Percentiles rank a stretch among this genome's conserved stretches.
These are phyloP conservation scores for Takifugu rubripes DNA, from an alignment of 2,797 vertebrate genomes.

Conservation along the genomic window DNA sequence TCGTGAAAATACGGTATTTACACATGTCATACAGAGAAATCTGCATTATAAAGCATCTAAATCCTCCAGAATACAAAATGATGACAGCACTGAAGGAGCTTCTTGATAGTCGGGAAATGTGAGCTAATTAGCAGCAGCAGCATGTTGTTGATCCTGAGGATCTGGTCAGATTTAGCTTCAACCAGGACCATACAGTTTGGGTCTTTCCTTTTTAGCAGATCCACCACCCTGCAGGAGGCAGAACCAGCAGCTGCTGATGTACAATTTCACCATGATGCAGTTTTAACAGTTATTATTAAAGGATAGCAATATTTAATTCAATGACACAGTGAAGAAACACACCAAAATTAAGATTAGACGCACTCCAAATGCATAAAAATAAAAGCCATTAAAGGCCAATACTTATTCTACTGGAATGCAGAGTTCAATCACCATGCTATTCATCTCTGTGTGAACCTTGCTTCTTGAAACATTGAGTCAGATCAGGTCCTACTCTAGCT, in stretches of 20 bases:
- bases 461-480: slow-evolving; percentile 51
- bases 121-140: slow-evolving; percentile 70
- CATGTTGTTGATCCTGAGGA: slow-evolving; percentile 73
- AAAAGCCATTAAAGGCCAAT: neutral
- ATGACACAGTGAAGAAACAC: slow-evolving; percentile 38
- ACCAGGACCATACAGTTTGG: slow-evolving; percentile 71
- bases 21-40: neutral
- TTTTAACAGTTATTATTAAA: neutral
- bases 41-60: neutral
- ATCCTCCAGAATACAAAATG: slow-evolving; percentile 24
- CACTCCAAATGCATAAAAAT: neutral
- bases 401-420: too few species aligned
- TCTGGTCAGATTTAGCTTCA: slow-evolving; percentile 75
- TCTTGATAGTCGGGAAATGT: slow-evolving; percentile 75
- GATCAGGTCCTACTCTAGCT: slow-evolving; percentile 73
- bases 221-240: slow-evolving; percentile 58
- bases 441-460: slow-evolving; percentile 28
- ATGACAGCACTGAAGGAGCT: slow-evolving; percentile 73
- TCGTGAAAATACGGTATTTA: neutral
- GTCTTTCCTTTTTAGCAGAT: slow-evolving; percentile 67
- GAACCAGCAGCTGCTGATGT: neutral
- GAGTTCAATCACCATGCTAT: slow-evolving; percentile 45
- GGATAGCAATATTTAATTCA: slow-evolving; percentile 64
- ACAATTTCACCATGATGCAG: neutral
- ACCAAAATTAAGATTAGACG: neutral